These are phyloP conservation scores for Thunnus albacares DNA, from an alignment of 2,797 vertebrate species.

Conservation along the genomic window DNA sequence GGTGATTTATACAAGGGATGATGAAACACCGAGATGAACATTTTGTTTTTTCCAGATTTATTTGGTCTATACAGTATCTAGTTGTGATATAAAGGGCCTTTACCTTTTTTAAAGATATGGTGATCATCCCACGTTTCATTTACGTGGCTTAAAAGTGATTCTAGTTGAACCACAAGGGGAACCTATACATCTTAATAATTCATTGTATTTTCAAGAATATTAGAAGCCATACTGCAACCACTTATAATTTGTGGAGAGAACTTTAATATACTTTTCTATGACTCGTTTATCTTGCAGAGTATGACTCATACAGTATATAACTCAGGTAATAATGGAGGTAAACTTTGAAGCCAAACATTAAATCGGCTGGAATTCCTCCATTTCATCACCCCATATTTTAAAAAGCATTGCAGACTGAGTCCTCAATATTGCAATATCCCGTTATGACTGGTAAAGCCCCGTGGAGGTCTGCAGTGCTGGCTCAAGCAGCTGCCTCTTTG, in stretches of 20 bases:
- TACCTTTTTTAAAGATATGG: neutral
- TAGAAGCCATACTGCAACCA: neutral
- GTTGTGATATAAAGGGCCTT: conserved; percentile 1
- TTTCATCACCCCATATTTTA: conserved; percentile 43
- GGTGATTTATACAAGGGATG: conserved; percentile 50
- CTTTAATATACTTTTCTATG: conserved; percentile 22
- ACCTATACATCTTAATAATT: neutral
- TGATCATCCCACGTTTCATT: neutral
- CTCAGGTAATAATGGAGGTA: conserved; percentile 62
- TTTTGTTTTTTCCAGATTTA: conserved; percentile 26
- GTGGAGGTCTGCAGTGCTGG: conserved; percentile 64
- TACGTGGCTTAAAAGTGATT: conserved; percentile 24
- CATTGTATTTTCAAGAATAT: conserved; percentile 14
- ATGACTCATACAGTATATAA: conserved; percentile 48
- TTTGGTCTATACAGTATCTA: conserved; percentile 2
- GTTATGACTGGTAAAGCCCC: conserved; percentile 62
- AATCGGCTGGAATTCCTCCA: conserved; percentile 28
- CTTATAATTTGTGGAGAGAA: neutral
- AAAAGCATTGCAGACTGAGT: conserved; percentile 63
- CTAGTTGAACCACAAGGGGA: neutral
- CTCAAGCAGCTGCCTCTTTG: conserved; percentile 70
- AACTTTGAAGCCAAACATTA: conserved; percentile 61
- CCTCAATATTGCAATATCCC: conserved; percentile 69
- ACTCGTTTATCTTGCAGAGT: conserved; percentile 19
- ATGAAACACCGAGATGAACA: conserved; percentile 52